A percentile compares a stretch with the other conserved stretches of the same genome.
Conservation (phyloP, 2,797 vertebrate species). For the Phyllotis vaccarum region DNA sequence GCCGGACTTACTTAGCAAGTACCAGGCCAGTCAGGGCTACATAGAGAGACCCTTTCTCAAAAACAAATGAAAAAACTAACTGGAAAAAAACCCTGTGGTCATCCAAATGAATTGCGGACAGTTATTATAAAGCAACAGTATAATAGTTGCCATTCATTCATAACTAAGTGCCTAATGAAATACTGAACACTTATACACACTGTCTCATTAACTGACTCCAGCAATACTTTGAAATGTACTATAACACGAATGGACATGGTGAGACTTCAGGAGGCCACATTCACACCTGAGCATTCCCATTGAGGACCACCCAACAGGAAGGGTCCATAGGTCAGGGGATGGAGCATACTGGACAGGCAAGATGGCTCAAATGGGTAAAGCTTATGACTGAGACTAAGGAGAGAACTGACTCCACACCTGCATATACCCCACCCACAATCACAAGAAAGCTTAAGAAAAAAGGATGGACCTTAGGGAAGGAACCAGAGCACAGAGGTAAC, state of each 20-base stretch:
- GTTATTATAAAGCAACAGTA: neutral
- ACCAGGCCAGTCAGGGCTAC: neutral
- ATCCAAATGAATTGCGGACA: neutral
- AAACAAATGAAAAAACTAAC: neutral
- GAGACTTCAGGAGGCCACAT: slow-evolving; percentile 2
- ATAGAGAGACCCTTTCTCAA: neutral
- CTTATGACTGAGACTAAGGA: neutral
- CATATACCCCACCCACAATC: neutral
- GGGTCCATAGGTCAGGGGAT: neutral
- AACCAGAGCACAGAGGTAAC: neutral
- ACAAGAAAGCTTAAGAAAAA: neutral
- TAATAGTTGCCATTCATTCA: neutral
- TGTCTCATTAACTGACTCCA: slow-evolving; percentile 3
- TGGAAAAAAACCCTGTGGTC: neutral
- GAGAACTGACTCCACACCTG: neutral
- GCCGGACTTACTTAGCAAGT: neutral
- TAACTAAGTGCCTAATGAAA: neutral
- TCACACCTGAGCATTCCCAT: neutral
- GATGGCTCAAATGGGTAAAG: neutral
- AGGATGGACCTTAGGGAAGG: too few relatives aligned
- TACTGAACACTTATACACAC: neutral
- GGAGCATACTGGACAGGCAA: neutral
- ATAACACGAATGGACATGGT: neutral
- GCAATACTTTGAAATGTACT: neutral
- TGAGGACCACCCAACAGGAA: neutral